These are phyloP conservation scores for Stichodactyla mertensii DNA, from an alignment of 64 coral and sea anemone genomes.

Conservation along the genomic window DNA sequence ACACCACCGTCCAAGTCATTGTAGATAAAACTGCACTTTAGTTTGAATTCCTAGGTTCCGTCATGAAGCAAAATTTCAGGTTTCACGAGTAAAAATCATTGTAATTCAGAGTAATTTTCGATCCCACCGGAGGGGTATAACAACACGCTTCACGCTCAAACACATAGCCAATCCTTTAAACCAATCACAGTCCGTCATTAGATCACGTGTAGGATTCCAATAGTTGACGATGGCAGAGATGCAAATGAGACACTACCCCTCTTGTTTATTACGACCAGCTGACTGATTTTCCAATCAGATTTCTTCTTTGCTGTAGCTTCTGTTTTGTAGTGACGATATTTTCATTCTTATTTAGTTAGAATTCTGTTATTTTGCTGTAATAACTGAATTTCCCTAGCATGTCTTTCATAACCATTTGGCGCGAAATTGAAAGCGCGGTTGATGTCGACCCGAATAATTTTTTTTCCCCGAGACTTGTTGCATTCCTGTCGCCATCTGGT, in stretches of 20 bases:
- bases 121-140: slow-evolving; percentile 74
- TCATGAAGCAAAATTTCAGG: slow-evolving; percentile 41
- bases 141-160: slow-evolving; percentile 76
- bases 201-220: slow-evolving; percentile 55
- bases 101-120: slow-evolving; percentile 58
- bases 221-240: slow-evolving; percentile 13
- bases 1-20: slow-evolving; percentile 21
- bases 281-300: neutral
- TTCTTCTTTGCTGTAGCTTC: neutral
- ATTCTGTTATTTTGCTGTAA: neutral
- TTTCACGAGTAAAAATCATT: slow-evolving; percentile 88
- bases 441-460: neutral
- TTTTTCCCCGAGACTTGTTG: neutral
- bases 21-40: slow-evolving; percentile 45
- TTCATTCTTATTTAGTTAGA: neutral
- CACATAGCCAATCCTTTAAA: slow-evolving; percentile 12
- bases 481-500: neutral
- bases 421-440: slow-evolving; percentile 16
- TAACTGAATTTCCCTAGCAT: neutral
- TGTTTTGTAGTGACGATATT: neutral
- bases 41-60: slow-evolving; percentile 52
- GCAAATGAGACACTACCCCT: slow-evolving; percentile 6
- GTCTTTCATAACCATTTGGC: neutral
- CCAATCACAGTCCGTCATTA: slow-evolving; percentile 47
- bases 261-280: slow-evolving; percentile 5